Percentiles rank a stretch among this genome's conserved stretches.
These are phyloP conservation scores for Rhegmatorhina hoffmannsi DNA, from an alignment of 2,113 vertebrate species.

Conservation along the genomic window DNA sequence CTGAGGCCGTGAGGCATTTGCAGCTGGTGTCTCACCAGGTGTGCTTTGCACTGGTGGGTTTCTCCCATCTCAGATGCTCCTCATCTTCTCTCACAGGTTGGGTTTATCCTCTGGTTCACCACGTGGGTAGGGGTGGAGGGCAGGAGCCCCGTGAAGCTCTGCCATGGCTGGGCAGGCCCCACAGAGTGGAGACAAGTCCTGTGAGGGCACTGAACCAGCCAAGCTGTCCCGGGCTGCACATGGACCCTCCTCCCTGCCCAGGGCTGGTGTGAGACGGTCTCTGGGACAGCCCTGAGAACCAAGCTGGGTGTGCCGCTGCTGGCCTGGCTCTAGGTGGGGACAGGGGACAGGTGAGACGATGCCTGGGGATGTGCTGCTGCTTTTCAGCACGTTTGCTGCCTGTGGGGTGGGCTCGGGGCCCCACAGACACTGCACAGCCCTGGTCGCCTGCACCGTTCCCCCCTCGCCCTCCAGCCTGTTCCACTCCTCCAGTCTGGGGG, in stretches of 20 bases:
- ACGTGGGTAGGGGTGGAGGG: fast-evolving
- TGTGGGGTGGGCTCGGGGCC: fast-evolving
- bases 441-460: fast-evolving
- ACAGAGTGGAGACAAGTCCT: fast-evolving
- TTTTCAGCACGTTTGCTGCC: fast-evolving
- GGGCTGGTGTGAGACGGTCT: not conserved
- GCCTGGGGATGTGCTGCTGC: fast-evolving
- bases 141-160: not conserved
- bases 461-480: slow-evolving; percentile 6
- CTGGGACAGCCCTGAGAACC: not conserved
- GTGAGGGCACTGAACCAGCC: fast-evolving
- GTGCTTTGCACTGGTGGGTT: not conserved
- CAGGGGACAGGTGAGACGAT: fast-evolving
- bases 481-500: not conserved
- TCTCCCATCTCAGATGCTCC: not conserved
- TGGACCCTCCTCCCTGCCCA: fast-evolving
- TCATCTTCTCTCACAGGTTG: not conserved
- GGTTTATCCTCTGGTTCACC: not conserved
- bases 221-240: not conserved
- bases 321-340: not conserved
- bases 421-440: not conserved
- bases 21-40: fast-evolving
- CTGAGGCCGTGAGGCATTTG: not conserved
- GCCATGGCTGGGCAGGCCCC: not conserved
- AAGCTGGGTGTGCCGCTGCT: not conserved